These are phyloP conservation scores for Macrocentrus cingulum DNA, from an alignment of 1,140 invertebrate genomes.

Conservation along the genomic window DNA sequence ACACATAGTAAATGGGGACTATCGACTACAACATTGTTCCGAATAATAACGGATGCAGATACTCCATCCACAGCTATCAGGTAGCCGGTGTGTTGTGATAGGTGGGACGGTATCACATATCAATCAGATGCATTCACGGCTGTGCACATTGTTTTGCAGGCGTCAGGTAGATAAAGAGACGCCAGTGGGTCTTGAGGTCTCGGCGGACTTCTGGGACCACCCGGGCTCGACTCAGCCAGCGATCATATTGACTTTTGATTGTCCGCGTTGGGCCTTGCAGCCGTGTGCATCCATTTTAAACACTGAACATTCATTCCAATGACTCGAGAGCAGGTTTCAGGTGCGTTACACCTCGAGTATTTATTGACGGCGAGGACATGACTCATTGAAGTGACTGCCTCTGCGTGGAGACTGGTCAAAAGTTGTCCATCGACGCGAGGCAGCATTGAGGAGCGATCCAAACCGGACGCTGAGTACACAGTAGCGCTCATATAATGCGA, in stretches of 20 bases:
- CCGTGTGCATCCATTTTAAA: too few species aligned
- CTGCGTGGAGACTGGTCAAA: slow-evolving; percentile 30
- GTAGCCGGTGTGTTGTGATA: too few species aligned
- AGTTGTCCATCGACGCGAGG: slow-evolving; percentile 42
- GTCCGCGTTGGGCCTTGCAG: slow-evolving; percentile 9
- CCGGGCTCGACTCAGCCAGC: slow-evolving; percentile 43
- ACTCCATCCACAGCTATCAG: too few species aligned
- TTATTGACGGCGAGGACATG: not conserved
- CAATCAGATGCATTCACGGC: slow-evolving; percentile 45
- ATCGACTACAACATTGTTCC: too few species aligned
- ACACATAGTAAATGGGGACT: too few species aligned
- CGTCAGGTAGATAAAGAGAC: slow-evolving; percentile 44
- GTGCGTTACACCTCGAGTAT: too few species aligned
- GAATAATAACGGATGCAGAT: too few species aligned
- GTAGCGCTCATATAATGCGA: slow-evolving; percentile 61
- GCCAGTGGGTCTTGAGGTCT: slow-evolving; percentile 15
- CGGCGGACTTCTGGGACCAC: slow-evolving; percentile 41
- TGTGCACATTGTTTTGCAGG: slow-evolving; percentile 47
- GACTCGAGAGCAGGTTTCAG: too few species aligned
- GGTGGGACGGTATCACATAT: slow-evolving; percentile 48
- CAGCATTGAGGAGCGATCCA: not conserved
- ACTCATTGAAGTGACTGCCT: slow-evolving; percentile 3
- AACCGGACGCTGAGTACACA: slow-evolving; percentile 48
- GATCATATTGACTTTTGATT: slow-evolving; percentile 47
- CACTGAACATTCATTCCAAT: too few species aligned